phyloP scores from a whole-genome alignment of 2,888 invertebrate genomes.

The Geophilus truncorum region DNA sequence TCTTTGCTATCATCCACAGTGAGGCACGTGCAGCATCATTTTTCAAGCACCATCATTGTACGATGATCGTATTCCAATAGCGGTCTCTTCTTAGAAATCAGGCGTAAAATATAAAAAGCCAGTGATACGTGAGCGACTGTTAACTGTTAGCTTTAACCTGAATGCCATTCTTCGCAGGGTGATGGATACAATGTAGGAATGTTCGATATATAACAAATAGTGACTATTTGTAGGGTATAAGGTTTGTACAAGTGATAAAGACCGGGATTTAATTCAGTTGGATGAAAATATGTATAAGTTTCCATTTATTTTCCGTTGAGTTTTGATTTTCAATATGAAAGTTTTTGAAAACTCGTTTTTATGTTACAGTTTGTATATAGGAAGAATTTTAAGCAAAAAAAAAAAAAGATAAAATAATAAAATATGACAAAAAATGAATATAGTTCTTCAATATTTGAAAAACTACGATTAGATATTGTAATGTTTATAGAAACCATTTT shows the following conservation, averaged over 20 bases:
- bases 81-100: constrained; percentile 81
- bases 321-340: neutral
- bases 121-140: neutral
- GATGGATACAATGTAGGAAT: neutral
- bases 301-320: neutral
- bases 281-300: neutral
- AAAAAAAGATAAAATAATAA: neutral
- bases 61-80: constrained; percentile 81
- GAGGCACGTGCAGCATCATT: constrained; percentile 50
- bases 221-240: too few species aligned
- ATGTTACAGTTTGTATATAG: constrained; percentile 2
- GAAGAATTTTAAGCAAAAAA: neutral
- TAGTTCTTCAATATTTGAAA: constrained; percentile 8
- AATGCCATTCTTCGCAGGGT: neutral
- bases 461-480: neutral
- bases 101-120: constrained; percentile 20
- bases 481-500: neutral
- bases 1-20: constrained; percentile 53
- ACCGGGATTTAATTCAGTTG: neutral
- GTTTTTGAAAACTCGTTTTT: neutral
- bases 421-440: neutral
- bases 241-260: too few species aligned
- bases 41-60: constrained; percentile 45
- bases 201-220: neutral
- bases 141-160: neutral